Evolutionary conservation across 2,797 vertebrate species (phyloP), one percentile per base, ranked within the genome.

Genomic region (Octomys mimax): DNA sequence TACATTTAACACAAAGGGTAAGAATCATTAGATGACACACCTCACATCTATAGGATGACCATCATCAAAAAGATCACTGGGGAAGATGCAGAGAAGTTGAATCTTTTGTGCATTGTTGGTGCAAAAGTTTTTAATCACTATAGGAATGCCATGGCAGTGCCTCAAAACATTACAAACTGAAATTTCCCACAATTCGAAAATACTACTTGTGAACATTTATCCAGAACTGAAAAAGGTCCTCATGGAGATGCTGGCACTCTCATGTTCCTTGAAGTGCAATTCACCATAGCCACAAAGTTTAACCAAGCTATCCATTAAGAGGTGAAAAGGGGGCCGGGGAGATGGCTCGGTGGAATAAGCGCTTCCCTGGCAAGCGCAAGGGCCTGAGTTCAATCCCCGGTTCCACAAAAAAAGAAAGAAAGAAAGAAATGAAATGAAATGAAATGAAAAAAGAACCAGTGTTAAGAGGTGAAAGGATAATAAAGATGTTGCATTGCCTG

Each of bases 1-100:
- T 82, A 86, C 52, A 68, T 89, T 79, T 95, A 92, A 89, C 64
- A 93, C 61, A 84, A 96, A 94, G 12, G 14, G 19, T 82, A 94
- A 33, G 26, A n/a, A 88, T 62, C 39, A 26, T n/a, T 61, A 28
- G 46, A 24, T 52, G 33, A 77, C 22, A 59, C 18, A 31, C 33
- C 59, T 68, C 36, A 33, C 4, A 61, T 6, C 78, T 46, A 19
- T 22, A 36, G 39, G 19, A 49, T 73, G 22, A 14, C 22, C 36
- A 22, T n/a, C 80, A 28, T 24, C 39, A 28, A 77, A 87, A 36
- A 86, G 24, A 39, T 14, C 14, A 39, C 39, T 42, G 71, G 71
- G 39, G 71, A 68, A 39, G 36, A 49, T 5, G 8, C 36, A 10
- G 6, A 68, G 85, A 68, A 59, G 24, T 22, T 52, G 18, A 9